Percentiles rank a stretch among this genome's conserved stretches.
Evolutionary conservation across 2,113 vertebrate genomes (phyloP).

Genomic region (Malurus elegans): DNA sequence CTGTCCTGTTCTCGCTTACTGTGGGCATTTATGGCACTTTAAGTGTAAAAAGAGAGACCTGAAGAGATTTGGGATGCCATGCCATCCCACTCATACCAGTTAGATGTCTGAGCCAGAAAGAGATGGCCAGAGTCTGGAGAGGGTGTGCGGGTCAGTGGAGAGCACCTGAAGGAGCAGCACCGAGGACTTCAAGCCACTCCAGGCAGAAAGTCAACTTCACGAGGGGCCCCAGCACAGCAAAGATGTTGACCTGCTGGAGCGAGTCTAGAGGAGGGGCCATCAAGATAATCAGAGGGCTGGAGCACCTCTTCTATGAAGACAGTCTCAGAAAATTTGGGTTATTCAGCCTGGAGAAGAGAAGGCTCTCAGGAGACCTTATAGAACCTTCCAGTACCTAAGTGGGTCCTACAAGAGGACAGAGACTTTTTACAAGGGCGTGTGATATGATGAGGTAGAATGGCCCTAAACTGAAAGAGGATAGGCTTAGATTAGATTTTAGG

Average conservation of each 20-base stretch:
- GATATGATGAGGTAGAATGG: no score
- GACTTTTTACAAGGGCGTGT: neutral
- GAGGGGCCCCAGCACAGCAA: no score
- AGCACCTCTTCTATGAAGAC: neutral
- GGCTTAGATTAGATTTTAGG: neutral
- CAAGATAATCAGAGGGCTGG: neutral
- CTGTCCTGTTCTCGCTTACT: neutral
- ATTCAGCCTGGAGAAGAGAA: neutral
- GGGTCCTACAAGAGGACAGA: neutral
- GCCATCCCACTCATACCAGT: neutral
- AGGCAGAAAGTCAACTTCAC: neutral
- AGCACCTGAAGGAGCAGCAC: neutral
- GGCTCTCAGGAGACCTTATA: neutral
- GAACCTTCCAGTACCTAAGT: neutral
- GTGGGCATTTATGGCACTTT: neutral
- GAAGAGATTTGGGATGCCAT: neutral
- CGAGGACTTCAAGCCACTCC: neutral
- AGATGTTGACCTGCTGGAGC: no score
- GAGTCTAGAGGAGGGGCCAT: neutral
- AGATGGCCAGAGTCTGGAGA: neutral
- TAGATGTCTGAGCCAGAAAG: neutral
- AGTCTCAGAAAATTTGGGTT: neutral
- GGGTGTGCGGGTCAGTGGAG: neutral
- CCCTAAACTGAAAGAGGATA: neutral
- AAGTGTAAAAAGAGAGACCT: neutral